Evolutionary conservation across 2,797 vertebrate genomes (phyloP).

Genomic region (Meda fulgida): DNA sequence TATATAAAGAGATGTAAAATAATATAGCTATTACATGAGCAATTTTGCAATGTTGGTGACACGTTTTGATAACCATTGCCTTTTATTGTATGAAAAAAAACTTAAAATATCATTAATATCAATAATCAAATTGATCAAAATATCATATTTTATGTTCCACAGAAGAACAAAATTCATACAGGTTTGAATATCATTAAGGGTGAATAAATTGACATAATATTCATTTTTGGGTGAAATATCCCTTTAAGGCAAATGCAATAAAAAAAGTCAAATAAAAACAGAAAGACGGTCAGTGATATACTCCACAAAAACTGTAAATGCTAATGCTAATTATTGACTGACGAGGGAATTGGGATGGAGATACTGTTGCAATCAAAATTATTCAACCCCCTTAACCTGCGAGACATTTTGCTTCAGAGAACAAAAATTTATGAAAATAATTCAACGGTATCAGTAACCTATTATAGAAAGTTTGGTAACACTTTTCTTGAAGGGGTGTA

Average conservation of each 20-base stretch:
- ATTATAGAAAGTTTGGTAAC: too few relatives aligned
- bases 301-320: neutral
- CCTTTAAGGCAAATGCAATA: neutral
- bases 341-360: neutral
- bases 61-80: neutral
- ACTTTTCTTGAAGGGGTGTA: too few relatives aligned
- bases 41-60: neutral
- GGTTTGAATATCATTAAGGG: neutral
- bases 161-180: neutral
- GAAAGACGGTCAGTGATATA: neutral
- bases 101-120: too few relatives aligned
- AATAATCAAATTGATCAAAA: too few relatives aligned
- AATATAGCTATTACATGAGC: neutral
- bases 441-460: too few relatives aligned
- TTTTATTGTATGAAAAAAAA: neutral
- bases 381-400: too few relatives aligned
- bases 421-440: too few relatives aligned
- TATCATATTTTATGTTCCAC: neutral
- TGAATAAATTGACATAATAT: neutral
- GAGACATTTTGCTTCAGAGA: too few relatives aligned
- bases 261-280: neutral
- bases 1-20: neutral
- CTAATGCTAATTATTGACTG: slow-evolving; percentile 17
- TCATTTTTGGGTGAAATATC: neutral
- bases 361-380: neutral